Base-by-base conservation (phyloP, 1,140 invertebrate genomes). In the Calephelis nemesis region DNA sequence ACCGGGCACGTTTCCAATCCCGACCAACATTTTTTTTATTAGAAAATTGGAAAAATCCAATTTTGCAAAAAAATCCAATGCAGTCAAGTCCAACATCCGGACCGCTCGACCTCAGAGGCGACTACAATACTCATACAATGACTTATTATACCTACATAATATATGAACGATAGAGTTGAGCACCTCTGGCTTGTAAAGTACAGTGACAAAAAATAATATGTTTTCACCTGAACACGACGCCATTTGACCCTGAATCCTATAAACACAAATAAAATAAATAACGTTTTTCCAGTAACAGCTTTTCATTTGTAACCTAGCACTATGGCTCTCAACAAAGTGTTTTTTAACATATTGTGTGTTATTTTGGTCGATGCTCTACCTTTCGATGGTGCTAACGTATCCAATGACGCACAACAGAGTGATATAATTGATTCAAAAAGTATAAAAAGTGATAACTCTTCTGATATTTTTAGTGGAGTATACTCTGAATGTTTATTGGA, bases 401-500 rank as follows among this genome's bases (percentile, higher is more conserved):
- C 62, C 13, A 4, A 48, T 15, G 5, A 45, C 0, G 42, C 7
- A 45, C 4, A 45, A 45, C 11, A 47, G 63, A 47, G 69, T 62
- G 67, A 69, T 65, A 72, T 70, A 60, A 63, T 64, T 66, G 66
- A 69, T 45, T 52, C 67, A 71, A 69, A 13, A 65, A 70, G 63
- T 47, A 47, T 58, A 10, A 65, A 71, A 49, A 73, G 74, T 73
- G 74, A 75, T 62, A 79, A 77, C 67, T 71, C 76, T n/a, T 76
- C 82, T 62, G 69, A 83, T 75, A 83, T 82, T 8, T 92, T 90
- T 65, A 71, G 85, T 70, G 88, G 88, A 74, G 92, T 93, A 66
- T 93, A 93, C 79, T 79, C 85, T 8, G 88, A 91, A 74, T 93
- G 92, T 78, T 78, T 92, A 68, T 67, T 87, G 40, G 78, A 85